phyloP scores from a whole-genome alignment of 2,797 vertebrate genomes.

The Melanotaenia boesemani region DNA sequence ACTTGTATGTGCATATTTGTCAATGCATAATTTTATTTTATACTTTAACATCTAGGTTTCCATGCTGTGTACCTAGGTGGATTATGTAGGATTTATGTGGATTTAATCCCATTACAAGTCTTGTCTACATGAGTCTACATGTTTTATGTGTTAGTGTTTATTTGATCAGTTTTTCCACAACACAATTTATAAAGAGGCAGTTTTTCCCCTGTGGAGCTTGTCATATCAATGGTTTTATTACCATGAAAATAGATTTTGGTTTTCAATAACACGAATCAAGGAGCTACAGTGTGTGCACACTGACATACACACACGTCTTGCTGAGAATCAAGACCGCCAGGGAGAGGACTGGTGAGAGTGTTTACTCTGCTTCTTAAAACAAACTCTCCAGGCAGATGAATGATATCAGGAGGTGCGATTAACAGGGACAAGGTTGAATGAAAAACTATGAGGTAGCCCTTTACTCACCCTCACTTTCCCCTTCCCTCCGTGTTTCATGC shows the following conservation, averaged over 20 bases:
- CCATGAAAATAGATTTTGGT: slow-evolving; percentile 43
- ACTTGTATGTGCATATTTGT: neutral
- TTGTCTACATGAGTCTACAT: neutral
- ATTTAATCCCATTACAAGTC: slow-evolving; percentile 9
- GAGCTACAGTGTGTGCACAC: slow-evolving; percentile 1
- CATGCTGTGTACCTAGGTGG: neutral
- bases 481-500: slow-evolving; percentile 25
- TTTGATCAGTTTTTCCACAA: slow-evolving; percentile 31
- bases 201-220: slow-evolving; percentile 31
- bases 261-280: slow-evolving; percentile 17
- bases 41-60: neutral
- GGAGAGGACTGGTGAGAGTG: slow-evolving; percentile 62
- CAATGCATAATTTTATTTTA: neutral
- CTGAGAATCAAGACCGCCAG: slow-evolving; percentile 68
- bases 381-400: slow-evolving; percentile 79
- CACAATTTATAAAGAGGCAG: slow-evolving; percentile 22
- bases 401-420: slow-evolving; percentile 77
- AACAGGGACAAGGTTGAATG: slow-evolving; percentile 68
- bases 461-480: slow-evolving; percentile 49
- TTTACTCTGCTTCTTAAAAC: slow-evolving; percentile 81
- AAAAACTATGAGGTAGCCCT: slow-evolving; percentile 65
- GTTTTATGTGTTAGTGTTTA: slow-evolving; percentile 6
- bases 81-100: neutral
- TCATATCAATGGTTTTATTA: slow-evolving; percentile 49
- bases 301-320: slow-evolving; percentile 17